phyloP scores from a whole-genome alignment of 1,140 invertebrate genomes.

The Drosophila micromelanica region DNA sequence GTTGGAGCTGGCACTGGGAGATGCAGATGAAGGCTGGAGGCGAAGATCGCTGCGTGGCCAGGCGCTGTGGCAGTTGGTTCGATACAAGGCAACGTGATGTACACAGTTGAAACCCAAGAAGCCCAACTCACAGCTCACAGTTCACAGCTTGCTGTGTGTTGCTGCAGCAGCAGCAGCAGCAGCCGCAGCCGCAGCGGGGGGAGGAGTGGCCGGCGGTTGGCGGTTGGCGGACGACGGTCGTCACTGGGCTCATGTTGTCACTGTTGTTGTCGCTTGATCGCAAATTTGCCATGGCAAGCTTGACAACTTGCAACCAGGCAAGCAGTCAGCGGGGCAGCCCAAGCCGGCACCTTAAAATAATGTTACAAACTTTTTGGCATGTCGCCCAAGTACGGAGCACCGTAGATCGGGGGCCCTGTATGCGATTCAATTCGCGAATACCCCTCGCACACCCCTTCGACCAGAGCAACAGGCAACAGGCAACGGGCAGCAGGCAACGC shows the following conservation, averaged over 20 bases:
- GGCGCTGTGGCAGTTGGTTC: conserved; percentile 23
- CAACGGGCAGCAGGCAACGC: not conserved
- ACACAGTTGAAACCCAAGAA: conserved; percentile 77
- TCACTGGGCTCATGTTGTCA: conserved; percentile 77
- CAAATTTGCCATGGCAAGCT: conserved; percentile 80
- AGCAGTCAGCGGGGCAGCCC: conserved; percentile 17
- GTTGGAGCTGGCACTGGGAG: not conserved
- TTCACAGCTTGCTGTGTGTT: conserved; percentile 53
- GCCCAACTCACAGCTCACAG: conserved; percentile 58
- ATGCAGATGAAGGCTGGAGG: conserved; percentile 4
- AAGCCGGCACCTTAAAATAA: conserved; percentile 78
- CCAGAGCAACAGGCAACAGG: not conserved
- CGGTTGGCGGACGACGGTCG: conserved; percentile 47
- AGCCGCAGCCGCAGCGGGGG: conserved; percentile 14
- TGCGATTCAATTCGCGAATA: conserved; percentile 53
- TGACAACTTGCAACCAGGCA: conserved; percentile 72
- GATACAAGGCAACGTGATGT: conserved; percentile 78
- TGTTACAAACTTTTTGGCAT: conserved; percentile 80
- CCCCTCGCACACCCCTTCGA: not conserved
- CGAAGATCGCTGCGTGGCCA: conserved; percentile 32
- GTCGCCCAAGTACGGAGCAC: conserved; percentile 66
- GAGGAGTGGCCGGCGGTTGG: not conserved
- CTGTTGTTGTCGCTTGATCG: conserved; percentile 82
- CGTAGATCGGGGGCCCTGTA: conserved; percentile 61
- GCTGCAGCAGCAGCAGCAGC: conserved; percentile 23